phyloP scores from a whole-genome alignment of 2,797 vertebrate genomes.

The Ataeniobius toweri region DNA sequence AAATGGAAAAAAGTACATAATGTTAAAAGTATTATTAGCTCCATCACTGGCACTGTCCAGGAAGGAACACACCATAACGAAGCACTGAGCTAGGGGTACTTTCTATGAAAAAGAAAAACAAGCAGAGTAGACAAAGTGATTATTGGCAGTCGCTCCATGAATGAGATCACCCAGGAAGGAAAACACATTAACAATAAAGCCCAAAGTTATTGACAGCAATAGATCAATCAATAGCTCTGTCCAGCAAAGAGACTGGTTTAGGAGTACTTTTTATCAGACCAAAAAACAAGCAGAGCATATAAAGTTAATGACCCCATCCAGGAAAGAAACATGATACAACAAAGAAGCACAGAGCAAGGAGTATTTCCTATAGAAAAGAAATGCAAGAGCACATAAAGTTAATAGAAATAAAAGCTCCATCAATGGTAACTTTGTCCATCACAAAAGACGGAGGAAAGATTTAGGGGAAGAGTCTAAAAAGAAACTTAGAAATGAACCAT shows the following conservation, averaged over 20 bases:
- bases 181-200: background rate
- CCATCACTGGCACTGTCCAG: too few relatives aligned
- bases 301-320: background rate
- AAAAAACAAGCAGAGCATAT: background rate
- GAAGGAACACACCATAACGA: background rate
- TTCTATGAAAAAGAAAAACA: background rate
- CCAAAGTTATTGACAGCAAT: background rate
- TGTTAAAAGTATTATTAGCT: background rate
- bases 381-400: background rate
- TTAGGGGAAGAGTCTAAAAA: slow-evolving; percentile 40
- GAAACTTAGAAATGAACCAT: slow-evolving; percentile 44
- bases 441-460: slow-evolving; percentile 35
- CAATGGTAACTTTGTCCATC: slow-evolving; percentile 32
- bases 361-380: background rate
- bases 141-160: background rate
- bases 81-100: background rate
- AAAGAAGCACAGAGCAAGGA: background rate
- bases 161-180: background rate
- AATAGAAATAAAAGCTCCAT: background rate
- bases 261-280: background rate
- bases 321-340: background rate
- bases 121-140: too few relatives aligned
- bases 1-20: background rate
- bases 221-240: background rate
- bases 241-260: too few relatives aligned